Evolutionary conservation across 2,888 invertebrate species (phyloP).

Genomic region (Campoplex capitator): DNA sequence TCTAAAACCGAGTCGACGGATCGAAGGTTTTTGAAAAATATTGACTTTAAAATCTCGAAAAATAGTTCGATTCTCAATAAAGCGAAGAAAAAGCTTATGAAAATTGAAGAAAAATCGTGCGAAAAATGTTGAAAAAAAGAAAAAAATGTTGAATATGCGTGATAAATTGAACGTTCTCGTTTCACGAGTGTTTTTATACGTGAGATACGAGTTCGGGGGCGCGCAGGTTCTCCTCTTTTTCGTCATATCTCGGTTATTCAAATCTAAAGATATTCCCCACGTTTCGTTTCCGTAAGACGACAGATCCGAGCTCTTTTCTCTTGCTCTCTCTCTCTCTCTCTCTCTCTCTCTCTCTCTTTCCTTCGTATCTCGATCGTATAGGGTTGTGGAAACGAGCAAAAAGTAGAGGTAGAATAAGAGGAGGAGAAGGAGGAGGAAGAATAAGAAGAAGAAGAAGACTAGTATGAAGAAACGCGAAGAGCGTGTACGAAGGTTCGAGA

Average conservation of each 20-base stretch:
- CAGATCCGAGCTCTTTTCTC: constrained; percentile 9
- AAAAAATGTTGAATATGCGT: neutral
- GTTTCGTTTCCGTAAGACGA: constrained; percentile 64
- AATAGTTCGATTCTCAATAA: neutral
- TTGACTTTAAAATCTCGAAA: neutral
- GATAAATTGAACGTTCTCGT: constrained; percentile 56
- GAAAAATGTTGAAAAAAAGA: no score
- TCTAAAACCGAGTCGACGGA: neutral
- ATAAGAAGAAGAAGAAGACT: constrained; percentile 28
- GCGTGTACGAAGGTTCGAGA: constrained; percentile 30
- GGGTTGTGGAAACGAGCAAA: constrained; percentile 59
- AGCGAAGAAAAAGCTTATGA: neutral
- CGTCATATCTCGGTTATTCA: constrained; percentile 61
- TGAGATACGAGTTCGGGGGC: constrained; percentile 46
- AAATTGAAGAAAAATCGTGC: neutral
- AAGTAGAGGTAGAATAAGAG: constrained; percentile 60
- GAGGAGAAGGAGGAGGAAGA: constrained; percentile 39
- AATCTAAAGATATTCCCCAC: constrained; percentile 71
- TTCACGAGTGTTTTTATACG: constrained; percentile 22
- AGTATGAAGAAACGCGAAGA: constrained; percentile 24
- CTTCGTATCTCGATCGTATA: neutral
- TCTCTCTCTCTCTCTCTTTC: neutral
- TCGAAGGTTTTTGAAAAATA: neutral
- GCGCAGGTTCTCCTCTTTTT: constrained; percentile 11
- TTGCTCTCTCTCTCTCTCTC: neutral